Conservation (phyloP, 2,888 invertebrate genomes). For the Exephanes ischioxanthus region DNA sequence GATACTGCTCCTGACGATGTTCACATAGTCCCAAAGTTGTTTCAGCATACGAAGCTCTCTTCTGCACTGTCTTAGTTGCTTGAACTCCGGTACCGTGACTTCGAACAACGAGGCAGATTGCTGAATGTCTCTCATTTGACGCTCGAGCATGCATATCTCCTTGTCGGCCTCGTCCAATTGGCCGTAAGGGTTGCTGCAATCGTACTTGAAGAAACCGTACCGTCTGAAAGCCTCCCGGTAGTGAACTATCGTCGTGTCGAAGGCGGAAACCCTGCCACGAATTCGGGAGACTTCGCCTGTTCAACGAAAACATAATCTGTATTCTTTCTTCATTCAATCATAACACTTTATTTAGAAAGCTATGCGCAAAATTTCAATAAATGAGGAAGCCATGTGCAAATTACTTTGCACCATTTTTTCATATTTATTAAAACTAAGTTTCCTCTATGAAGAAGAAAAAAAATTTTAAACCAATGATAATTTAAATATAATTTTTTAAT, state of each 20-base stretch:
- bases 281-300: slow-evolving; percentile 94
- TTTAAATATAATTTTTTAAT: neutral
- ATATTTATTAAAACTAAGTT: neutral
- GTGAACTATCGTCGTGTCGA: slow-evolving; percentile 93
- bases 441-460: neutral
- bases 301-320: slow-evolving; percentile 26
- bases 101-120: slow-evolving; percentile 97
- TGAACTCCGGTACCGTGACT: slow-evolving; percentile 97
- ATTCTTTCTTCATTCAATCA: neutral
- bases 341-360: neutral
- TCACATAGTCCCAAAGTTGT: slow-evolving; percentile 98
- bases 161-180: slow-evolving; percentile 91
- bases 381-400: no score
- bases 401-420: no score
- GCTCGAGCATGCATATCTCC: slow-evolving; percentile 93
- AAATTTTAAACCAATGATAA: neutral
- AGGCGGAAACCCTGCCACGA: slow-evolving; percentile 93
- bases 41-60: slow-evolving; percentile 95
- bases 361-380: neutral
- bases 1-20: slow-evolving; percentile 95
- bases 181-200: slow-evolving; percentile 91
- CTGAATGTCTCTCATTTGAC: slow-evolving; percentile 94
- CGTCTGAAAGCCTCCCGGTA: slow-evolving; percentile 96
- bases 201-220: slow-evolving; percentile 91
- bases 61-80: slow-evolving; percentile 95